Conservation (phyloP, 2,113 vertebrate species). For the Pelecanoides urinatrix region DNA sequence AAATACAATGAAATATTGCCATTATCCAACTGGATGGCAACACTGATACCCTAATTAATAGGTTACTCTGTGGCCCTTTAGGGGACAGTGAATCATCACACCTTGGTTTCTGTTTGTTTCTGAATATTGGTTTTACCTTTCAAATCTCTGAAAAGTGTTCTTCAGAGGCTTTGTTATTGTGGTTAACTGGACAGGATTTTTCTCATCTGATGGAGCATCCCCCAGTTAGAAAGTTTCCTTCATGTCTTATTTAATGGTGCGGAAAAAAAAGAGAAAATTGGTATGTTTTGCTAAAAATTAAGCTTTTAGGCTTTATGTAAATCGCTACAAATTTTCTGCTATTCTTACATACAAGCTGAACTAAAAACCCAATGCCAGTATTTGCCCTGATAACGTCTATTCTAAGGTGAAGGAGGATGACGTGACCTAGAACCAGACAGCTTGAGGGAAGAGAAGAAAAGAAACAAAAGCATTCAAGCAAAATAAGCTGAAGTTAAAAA, state of each 20-base stretch:
- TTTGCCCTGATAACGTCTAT: neutral
- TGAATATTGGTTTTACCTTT: neutral
- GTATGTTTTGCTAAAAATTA: neutral
- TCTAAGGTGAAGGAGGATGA: neutral
- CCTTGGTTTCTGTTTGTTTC: neutral
- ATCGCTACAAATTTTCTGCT: neutral
- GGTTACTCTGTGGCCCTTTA: neutral
- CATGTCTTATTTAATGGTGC: neutral
- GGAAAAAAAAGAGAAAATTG: neutral
- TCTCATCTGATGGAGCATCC: neutral
- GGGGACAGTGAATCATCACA: neutral
- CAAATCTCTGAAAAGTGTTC: neutral
- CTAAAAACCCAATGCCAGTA: neutral
- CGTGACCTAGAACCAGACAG: neutral
- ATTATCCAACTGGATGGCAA: neutral
- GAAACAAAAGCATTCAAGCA: neutral
- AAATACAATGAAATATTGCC: neutral
- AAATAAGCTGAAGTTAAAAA: neutral
- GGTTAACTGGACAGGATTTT: neutral
- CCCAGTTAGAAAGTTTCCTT: neutral
- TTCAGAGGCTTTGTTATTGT: neutral
- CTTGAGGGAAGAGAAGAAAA: neutral
- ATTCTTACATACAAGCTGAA: neutral
- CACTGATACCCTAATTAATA: neutral
- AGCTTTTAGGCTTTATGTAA: neutral